phyloP scores from a whole-genome alignment of 2,888 invertebrate genomes.

The Noctua pronuba region DNA sequence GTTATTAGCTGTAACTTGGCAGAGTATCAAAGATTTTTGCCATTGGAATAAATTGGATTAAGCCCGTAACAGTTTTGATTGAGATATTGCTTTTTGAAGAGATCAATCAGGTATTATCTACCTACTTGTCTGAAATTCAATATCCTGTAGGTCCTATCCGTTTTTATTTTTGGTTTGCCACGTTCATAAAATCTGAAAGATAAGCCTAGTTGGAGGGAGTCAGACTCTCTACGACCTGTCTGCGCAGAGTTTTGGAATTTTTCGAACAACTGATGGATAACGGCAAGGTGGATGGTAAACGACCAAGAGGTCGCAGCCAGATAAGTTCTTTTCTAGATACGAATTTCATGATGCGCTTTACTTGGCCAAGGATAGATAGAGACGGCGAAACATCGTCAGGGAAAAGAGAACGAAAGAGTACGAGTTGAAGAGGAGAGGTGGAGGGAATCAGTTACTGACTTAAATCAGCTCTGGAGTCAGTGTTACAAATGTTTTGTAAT shows the following conservation, averaged over 20 bases:
- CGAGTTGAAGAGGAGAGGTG: too few species aligned
- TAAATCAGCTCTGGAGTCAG: background rate
- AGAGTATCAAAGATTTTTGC: constrained; percentile 18
- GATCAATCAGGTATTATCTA: background rate
- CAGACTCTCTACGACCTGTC: too few species aligned
- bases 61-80: background rate
- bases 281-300: too few species aligned
- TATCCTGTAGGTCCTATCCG: background rate
- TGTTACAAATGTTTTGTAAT: background rate
- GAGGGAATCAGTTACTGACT: too few species aligned
- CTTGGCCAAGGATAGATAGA: too few species aligned
- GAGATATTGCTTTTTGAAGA: background rate
- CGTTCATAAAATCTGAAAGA: background rate
- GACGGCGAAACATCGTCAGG: too few species aligned
- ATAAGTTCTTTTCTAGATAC: too few species aligned
- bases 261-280: too few species aligned
- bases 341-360: too few species aligned
- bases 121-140: background rate
- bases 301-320: too few species aligned
- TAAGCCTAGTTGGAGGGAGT: background rate
- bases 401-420: too few species aligned
- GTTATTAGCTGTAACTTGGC: constrained; percentile 31
- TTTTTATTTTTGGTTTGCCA: background rate
- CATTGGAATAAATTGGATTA: constrained; percentile 14
- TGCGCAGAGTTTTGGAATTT: too few species aligned